These are phyloP conservation scores for Diachasmimorpha longicaudata DNA, from an alignment of 1,140 invertebrate genomes.

Conservation along the genomic window DNA sequence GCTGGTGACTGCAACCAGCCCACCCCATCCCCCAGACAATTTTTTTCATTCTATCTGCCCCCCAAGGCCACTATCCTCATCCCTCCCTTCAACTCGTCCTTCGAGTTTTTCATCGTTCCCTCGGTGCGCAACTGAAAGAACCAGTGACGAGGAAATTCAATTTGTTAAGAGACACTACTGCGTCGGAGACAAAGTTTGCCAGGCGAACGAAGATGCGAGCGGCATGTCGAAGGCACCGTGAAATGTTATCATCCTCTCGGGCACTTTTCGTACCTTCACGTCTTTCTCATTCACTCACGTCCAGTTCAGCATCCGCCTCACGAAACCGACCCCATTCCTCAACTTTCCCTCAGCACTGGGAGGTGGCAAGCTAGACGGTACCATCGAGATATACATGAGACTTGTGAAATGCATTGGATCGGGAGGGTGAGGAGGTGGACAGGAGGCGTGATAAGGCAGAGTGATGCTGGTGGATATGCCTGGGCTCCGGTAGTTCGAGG, in stretches of 20 bases:
- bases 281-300: slow-evolving; percentile 31
- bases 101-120: neutral
- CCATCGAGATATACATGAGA: neutral
- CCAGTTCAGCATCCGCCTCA: slow-evolving; percentile 30
- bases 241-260: slow-evolving; percentile 30
- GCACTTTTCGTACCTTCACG: slow-evolving; percentile 26
- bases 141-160: slow-evolving; percentile 29
- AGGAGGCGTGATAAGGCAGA: neutral
- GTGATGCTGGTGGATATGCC: neutral
- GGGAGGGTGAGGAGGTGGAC: neutral
- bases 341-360: slow-evolving; percentile 17
- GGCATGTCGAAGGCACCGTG: slow-evolving; percentile 26
- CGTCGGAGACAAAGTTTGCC: slow-evolving; percentile 28
- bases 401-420: neutral
- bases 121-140: slow-evolving; percentile 22
- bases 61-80: neutral
- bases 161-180: slow-evolving; percentile 29
- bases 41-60: neutral
- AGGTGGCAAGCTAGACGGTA: neutral
- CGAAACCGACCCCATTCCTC: slow-evolving; percentile 30
- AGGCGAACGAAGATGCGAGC: slow-evolving; percentile 14
- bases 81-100: neutral
- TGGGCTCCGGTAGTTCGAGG: neutral
- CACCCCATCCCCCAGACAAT: neutral
- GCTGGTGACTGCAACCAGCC: neutral